Percentiles rank a stretch among this genome's conserved stretches.
Evolutionary conservation across 1,140 invertebrate species (phyloP).

Genomic region (Anastrepha ludens): DNA sequence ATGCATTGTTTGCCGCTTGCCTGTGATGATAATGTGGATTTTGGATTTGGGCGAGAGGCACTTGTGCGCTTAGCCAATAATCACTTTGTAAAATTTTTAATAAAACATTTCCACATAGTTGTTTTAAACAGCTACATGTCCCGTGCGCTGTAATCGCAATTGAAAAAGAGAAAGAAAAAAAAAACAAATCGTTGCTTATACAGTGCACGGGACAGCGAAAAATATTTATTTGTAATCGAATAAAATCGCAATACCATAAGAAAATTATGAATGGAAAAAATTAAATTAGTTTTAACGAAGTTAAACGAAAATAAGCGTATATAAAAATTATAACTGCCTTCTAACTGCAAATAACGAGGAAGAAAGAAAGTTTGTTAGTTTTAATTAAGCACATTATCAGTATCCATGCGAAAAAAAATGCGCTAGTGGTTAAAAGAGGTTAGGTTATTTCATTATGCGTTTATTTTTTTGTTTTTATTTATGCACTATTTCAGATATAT

Average conservation of each 20-base stretch:
- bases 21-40: conserved; percentile 46
- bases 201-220: conserved; percentile 38
- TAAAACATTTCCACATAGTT: conserved; percentile 39
- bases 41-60: not conserved
- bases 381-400: conserved; percentile 10
- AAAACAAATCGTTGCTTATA: not conserved
- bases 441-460: not conserved
- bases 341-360: conserved; percentile 16
- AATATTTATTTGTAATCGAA: conserved; percentile 22
- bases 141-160: conserved; percentile 2
- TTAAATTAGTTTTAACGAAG: not conserved
- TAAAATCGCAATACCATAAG: not conserved
- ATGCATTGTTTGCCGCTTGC: conserved; percentile 35
- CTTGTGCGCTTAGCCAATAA: not conserved
- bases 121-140: conserved; percentile 30
- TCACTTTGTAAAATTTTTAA: conserved; percentile 29
- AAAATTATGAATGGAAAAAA: not conserved
- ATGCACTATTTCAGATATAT: not conserved
- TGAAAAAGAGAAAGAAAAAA: not conserved
- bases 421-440: too few species aligned
- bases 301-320: conserved; percentile 1
- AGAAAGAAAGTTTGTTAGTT: conserved; percentile 6
- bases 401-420: not conserved
- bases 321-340: conserved; percentile 42
- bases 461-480: not conserved